Evolutionary conservation across 2,797 vertebrate genomes (phyloP), one percentile per base, ranked within the genome.

Genomic region (Neoniphon sammara): DNA sequence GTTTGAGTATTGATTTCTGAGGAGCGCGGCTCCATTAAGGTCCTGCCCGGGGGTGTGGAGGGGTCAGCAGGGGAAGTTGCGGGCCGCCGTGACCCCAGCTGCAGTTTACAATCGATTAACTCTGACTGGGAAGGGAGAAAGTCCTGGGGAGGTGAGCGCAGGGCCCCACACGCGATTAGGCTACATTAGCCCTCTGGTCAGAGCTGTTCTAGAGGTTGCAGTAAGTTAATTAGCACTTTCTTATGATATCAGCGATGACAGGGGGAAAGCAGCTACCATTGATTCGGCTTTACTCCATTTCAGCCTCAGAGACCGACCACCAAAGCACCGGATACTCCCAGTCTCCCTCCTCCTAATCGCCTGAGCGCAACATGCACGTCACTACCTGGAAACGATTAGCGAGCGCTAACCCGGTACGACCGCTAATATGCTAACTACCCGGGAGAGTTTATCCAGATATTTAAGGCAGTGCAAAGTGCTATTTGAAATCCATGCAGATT

Each of bases 1-100:
- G 96, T 97, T 97, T 96, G 93, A 95, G 93, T 97, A 98, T 98
- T 96, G 97, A 98, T 98, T 97, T 96, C 94, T 90, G 56, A 80
- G 91, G 94, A 96, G 94, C 95, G 93, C 92, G 94, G 95, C 96
- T 97, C 96, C 96, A 97, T 97, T 97, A 97, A 95, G 94, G 95
- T 94, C 94, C 95, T 95, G 94, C 94, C 92, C 94, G 91, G 93
- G 93, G 95, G 92, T 95, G 93, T 91, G 92, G 93, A 93, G 90
- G 92, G 95, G 92, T 95, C 95, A 95, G 95, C 91, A 93, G 92
- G 94, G 93, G 92, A 96, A 95, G 94, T 95, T 95, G 94, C 89
- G 93, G 93, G 91, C 93, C 93, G 93, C 94, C 85, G 91, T 95
- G 95, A 97, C 96, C 96, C 94, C 93, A 94, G 95, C 94, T 95